Evolutionary conservation across 2,888 invertebrate genomes (phyloP).

Genomic region (Proisotoma minuta): DNA sequence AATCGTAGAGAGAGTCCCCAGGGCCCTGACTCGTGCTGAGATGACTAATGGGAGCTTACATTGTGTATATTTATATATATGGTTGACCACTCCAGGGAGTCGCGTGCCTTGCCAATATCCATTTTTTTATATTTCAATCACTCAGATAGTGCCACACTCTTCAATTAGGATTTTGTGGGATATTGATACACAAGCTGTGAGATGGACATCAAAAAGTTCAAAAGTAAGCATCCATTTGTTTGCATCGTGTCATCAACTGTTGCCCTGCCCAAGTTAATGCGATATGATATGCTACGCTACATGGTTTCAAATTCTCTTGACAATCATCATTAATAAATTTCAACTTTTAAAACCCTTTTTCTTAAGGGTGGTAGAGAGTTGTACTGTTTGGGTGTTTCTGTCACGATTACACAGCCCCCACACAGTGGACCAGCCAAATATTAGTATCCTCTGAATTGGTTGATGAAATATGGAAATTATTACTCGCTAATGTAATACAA

Average conservation of each 20-base stretch:
- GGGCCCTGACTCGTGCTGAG: slow-evolving; percentile 45
- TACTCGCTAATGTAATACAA: too few species aligned
- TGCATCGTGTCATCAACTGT: not conserved
- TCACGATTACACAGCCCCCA: slow-evolving; percentile 2
- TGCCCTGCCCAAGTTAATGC: slow-evolving; percentile 13
- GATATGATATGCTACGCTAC: slow-evolving; percentile 11
- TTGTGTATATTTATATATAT: too few species aligned
- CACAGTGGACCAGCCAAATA: too few species aligned
- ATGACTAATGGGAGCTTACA: slow-evolving; percentile 44
- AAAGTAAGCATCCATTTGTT: slow-evolving; percentile 5
- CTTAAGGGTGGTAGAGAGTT: too few species aligned
- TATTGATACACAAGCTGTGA: slow-evolving; percentile 12
- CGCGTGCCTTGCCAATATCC: slow-evolving; percentile 43
- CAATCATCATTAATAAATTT: slow-evolving; percentile 32
- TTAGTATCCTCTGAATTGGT: too few species aligned
- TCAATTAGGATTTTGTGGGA: not conserved
- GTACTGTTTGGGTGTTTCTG: not conserved
- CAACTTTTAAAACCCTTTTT: slow-evolving; percentile 9
- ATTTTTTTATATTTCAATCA: slow-evolving; percentile 20
- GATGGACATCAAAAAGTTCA: slow-evolving; percentile 5
- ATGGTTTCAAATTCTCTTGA: slow-evolving; percentile 17
- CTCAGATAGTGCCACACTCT: not conserved
- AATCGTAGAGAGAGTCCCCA: too few species aligned
- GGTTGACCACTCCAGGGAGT: slow-evolving; percentile 45
- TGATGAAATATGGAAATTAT: too few species aligned